Evolutionary conservation across 2,888 invertebrate species (phyloP), one percentile per base, ranked within the genome.

Genomic region (Athrips mouffetella): DNA sequence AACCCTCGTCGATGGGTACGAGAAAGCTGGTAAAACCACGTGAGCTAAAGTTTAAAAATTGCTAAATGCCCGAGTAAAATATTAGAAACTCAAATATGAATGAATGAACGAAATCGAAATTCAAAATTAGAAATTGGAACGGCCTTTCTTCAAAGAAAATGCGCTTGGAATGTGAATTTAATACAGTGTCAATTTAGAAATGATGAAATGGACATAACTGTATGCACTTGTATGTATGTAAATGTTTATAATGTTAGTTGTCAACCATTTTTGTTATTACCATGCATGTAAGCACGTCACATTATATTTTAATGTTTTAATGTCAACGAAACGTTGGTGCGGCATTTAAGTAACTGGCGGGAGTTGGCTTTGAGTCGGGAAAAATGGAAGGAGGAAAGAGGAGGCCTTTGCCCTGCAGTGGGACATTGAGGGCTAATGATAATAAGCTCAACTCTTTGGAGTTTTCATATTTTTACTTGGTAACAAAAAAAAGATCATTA

Each of bases 1-100:
- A 78, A 96, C 96, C 15, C 89, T 97, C 63, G 90, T 95, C 60
- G 92, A 92, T 62, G 96, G 96, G 48, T 96, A 89, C 80, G 93
- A 95, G 64, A 82, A 80, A 47, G 82, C 77, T 21, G 82, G 79
- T 29, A 77, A 69, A 45, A 54, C 70, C 2, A 77, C 81, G 80
- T 81, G 77, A 77, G 69, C 71, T 39, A 47, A 48, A 47, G 53
- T 48, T 51, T 50, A 53, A 45, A 45, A 35, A 18, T 7, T 23
- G 16, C 33, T 45, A 7, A 15, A 45, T n/a, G 35, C 45, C 35
- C 16, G 25, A 20, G 8, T 8, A 7, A 13, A n/a, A 27, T 13
- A 45, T 15, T 21, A 25, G 27, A 45, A 35, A 48, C 40, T 51
- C 35, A 18, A 47, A 49, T 16, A 20, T 33, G 33, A 27, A 33